Percentiles rank a stretch among this genome's conserved stretches.
Evolutionary conservation across 1,140 invertebrate genomes (phyloP).

Genomic region (Chionoecetes opilio): DNA sequence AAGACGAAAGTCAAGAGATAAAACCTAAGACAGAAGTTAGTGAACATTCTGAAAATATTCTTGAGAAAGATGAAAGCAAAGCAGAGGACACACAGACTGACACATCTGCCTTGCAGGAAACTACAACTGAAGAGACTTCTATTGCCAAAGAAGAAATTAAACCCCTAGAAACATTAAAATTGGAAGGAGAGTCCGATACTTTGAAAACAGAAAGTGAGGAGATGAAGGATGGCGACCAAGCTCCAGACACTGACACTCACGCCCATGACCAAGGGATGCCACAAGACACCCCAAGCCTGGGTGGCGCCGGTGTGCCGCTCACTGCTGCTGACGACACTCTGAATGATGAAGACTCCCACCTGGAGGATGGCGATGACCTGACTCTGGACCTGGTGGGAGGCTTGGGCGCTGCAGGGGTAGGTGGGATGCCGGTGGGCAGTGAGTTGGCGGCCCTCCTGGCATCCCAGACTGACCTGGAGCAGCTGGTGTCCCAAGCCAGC

Average conservation of each 20-base stretch:
- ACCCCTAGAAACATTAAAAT: neutral
- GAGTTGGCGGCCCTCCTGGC: constrained; percentile 82
- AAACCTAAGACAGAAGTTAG: constrained; percentile 36
- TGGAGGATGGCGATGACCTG: constrained; percentile 71
- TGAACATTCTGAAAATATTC: neutral
- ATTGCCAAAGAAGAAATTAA: neutral
- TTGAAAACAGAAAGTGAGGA: neutral
- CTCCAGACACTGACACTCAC: neutral
- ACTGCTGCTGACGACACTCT: constrained; percentile 40
- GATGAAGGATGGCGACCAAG: neutral
- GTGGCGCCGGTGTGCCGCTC: neutral
- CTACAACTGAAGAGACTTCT: neutral
- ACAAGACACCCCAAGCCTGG: neutral
- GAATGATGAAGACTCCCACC: constrained; percentile 59
- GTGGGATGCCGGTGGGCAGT: constrained; percentile 84
- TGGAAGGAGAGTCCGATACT: neutral
- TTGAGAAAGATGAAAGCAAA: constrained; percentile 30
- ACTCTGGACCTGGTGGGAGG: constrained; percentile 79
- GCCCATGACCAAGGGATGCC: neutral
- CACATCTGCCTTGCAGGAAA: neutral
- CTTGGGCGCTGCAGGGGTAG: constrained; percentile 84
- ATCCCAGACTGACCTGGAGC: constrained; percentile 76
- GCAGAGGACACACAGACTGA: neutral
- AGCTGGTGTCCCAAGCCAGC: constrained; percentile 77
- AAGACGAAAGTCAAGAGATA: neutral